Conservation (phyloP, 2,113 vertebrate species). For the Solea solea region DNA sequence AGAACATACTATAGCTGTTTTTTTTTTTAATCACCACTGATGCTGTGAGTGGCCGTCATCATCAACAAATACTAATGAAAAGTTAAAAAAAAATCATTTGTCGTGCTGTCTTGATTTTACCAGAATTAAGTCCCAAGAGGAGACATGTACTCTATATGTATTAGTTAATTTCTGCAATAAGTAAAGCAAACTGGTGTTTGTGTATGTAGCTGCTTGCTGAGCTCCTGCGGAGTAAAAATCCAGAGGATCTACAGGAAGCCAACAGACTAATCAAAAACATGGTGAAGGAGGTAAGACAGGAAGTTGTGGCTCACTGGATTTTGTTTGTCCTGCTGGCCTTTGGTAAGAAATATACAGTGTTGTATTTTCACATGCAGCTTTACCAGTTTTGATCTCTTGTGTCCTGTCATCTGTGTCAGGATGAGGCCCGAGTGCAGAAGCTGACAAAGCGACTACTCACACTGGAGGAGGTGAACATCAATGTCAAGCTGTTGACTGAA, state of each 20-base stretch:
- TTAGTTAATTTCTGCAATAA: too few relatives aligned
- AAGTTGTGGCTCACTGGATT: neutral
- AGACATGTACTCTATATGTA: neutral
- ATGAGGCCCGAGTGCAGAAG: conserved; percentile 93
- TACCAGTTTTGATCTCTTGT: neutral
- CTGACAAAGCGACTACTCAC: conserved; percentile 89
- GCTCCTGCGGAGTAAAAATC: conserved; percentile 96
- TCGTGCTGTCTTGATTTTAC: neutral
- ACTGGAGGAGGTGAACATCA: conserved; percentile 93
- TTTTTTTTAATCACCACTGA: neutral
- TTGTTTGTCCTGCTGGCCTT: neutral
- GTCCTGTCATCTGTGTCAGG: conserved; percentile 77
- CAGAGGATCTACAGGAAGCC: conserved; percentile 96
- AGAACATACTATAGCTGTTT: neutral
- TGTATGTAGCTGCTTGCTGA: conserved; percentile 89
- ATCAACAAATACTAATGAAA: neutral
- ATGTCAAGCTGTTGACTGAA: conserved; percentile 92
- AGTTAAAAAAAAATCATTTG: neutral
- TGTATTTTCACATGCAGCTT: neutral
- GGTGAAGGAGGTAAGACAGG: conserved; percentile 94
- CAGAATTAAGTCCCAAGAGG: neutral
- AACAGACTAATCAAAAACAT: conserved; percentile 99
- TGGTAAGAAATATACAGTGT: neutral
- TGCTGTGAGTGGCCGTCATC: neutral
- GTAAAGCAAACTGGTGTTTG: neutral